Evolutionary conservation across 2,888 invertebrate genomes (phyloP), one percentile per base, ranked within the genome.

Genomic region (Pseudococcus viburni): DNA sequence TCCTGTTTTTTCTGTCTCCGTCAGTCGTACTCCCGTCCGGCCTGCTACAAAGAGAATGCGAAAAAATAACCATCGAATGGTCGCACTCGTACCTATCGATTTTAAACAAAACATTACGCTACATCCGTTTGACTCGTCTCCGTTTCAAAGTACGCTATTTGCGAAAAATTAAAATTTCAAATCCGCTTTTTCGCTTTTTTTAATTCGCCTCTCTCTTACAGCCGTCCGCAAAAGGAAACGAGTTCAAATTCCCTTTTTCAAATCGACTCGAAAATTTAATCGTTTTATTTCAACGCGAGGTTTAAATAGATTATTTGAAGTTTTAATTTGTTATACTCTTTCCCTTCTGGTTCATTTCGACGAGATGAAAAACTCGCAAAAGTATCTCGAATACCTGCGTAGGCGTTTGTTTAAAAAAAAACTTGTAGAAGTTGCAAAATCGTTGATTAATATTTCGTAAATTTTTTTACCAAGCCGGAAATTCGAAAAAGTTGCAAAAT

Each of bases 191-290:
- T 11, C 19, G 59, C 19, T 73, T 73, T 64, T 73, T 73, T 73
- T 73, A 73, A 73, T 26, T 73, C 26, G 9, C 68, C 68, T 22
- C 22, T 73, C 33, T 73, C 11, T 5, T 26, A 68, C 26, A 22
- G 19, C 19, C 19, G 19, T 59, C 17, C n/a, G n/a, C 55, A 59
- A 73, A 73, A 26, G 0, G 33, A 26, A 26, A 73, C 26, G 12
- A 73, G 3, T 73, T 73, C 33, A 33, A 73, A 73, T 73, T 73
- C 33, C 68, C 12, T 73, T 33, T 73, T 73, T 73, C 33, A 73
- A 73, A 73, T 73, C 68, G 5, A 73, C 68, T 73, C 68, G 68
- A 73, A 73, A 73, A 73, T 73, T 73, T 73, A 73, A 73, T 73
- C 68, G 26, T 33, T 73, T 73, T 73, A 33, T 73, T 73, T 73